Evolutionary conservation across 2,888 invertebrate genomes (phyloP), one percentile per base, ranked within the genome.

Genomic region (Prenolepis imparis): DNA sequence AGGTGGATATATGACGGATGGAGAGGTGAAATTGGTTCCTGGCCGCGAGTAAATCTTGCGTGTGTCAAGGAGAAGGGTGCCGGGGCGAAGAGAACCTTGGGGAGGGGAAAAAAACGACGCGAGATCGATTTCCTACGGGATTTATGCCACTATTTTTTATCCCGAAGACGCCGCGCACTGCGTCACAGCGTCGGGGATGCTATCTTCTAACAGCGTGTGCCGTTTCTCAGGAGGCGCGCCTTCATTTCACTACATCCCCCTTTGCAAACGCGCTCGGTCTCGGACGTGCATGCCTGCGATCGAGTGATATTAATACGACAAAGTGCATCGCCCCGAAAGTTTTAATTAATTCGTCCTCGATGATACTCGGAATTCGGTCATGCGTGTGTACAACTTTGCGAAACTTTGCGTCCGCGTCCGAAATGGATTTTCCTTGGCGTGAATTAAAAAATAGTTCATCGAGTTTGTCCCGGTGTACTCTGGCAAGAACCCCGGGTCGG

Each of bases 61-160:
- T 78, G 87, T 80, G 87, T 90, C 86, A 82, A 63, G 82, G 85
- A 82, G 84, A 74, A 70, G 77, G 74, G 83, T 63, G 28, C 73
- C 28, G 11, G 61, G 61, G 28, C 28, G 75, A n/a, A 59, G 36
- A 8, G 32, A 72, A 74, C 28, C 28, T 18, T 18, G 32, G 32
- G 73, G 28, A 32, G 3, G 5, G 5, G 66, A 74, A 81, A 84
- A 84, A 82, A 78, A 84, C 85, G 86, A 90, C 84, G 85, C 84
- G 73, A 84, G 90, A 90, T 91, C 91, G 91, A 91, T 91, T 91
- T 88, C 88, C 85, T 83, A 68, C 81, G 86, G 87, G 89, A 91
- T 91, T 91, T 91, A 91, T 91, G 90, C 86, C 84, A 72, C 91
- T 89, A 91, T 91, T 91, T 91, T 91, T 91, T 91, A 91, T 84